Evolutionary conservation across 2,113 vertebrate genomes (phyloP).

Genomic region (Leptodactylus fuscus): DNA sequence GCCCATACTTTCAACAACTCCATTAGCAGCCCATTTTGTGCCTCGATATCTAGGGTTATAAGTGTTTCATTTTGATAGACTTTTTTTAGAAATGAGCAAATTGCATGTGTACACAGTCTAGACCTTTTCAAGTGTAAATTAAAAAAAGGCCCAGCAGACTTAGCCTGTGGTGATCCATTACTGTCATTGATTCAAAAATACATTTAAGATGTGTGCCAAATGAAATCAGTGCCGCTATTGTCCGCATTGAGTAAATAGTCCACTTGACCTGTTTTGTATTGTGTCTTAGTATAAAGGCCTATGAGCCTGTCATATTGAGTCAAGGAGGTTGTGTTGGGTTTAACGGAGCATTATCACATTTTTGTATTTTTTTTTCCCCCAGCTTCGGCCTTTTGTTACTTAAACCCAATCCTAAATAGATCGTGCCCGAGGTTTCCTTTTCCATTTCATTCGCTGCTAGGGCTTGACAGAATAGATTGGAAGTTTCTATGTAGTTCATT

Average conservation of each 20-base stretch:
- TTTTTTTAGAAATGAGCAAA: conserved; percentile 9
- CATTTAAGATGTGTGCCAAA: conserved; percentile 18
- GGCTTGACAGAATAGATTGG: background rate
- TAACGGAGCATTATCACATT: conserved; percentile 7
- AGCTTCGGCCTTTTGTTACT: conserved; percentile 16
- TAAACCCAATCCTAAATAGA: conserved; percentile 43
- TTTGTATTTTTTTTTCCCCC: background rate
- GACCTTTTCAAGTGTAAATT: conserved; percentile 19
- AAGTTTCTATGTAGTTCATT: conserved; percentile 30
- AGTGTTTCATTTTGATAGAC: conserved; percentile 28
- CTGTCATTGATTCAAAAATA: conserved; percentile 23
- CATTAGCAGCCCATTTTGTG: conserved; percentile 1
- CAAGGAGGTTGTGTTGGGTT: conserved; percentile 3
- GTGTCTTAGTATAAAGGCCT: conserved; percentile 19
- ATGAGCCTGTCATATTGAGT: conserved; percentile 19
- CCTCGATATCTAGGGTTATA: background rate
- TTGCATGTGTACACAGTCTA: background rate
- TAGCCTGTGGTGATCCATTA: conserved; percentile 15
- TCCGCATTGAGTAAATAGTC: background rate
- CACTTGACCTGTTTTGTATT: conserved; percentile 51
- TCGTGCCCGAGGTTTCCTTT: conserved; percentile 58
- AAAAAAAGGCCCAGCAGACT: conserved; percentile 5
- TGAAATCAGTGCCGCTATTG: background rate
- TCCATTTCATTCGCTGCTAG: conserved; percentile 56
- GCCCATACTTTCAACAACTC: conserved; percentile 3